Evolutionary conservation across 2,113 vertebrate genomes (phyloP).

Genomic region (Onychostoma macrolepis): DNA sequence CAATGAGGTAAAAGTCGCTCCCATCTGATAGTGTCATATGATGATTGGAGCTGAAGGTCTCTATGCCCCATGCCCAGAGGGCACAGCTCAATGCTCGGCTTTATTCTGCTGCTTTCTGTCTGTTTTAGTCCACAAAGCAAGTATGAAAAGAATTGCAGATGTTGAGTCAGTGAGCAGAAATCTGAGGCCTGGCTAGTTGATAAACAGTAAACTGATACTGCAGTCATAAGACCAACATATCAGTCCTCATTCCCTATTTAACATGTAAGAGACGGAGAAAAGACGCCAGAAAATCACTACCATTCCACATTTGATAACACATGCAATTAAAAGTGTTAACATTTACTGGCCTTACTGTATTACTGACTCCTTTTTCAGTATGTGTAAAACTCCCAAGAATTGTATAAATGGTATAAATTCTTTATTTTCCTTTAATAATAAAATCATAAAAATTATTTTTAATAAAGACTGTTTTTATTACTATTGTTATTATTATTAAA

Average conservation of each 20-base stretch:
- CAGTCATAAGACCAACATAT: constrained; percentile 10
- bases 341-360: background rate
- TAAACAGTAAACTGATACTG: constrained; percentile 36
- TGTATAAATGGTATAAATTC: background rate
- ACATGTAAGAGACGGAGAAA: background rate
- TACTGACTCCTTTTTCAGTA: background rate
- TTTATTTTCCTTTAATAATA: too few relatives aligned
- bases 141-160: constrained; percentile 49
- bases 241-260: background rate
- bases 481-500: too few relatives aligned
- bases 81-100: constrained; percentile 38
- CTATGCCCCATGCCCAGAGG: constrained; percentile 35
- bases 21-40: constrained; percentile 51
- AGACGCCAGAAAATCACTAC: background rate
- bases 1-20: constrained; percentile 3
- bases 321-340: background rate
- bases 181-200: constrained; percentile 24
- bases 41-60: constrained; percentile 38
- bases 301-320: constrained; percentile 1
- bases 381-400: background rate
- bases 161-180: constrained; percentile 50
- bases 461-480: too few relatives aligned
- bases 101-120: constrained; percentile 45
- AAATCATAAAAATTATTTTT: too few relatives aligned
- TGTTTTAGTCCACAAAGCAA: constrained; percentile 14